A percentile compares a stretch with the other conserved stretches of the same genome.
These are phyloP conservation scores for Rhodinocichla rosea DNA, from an alignment of 2,113 vertebrate genomes.

Conservation along the genomic window DNA sequence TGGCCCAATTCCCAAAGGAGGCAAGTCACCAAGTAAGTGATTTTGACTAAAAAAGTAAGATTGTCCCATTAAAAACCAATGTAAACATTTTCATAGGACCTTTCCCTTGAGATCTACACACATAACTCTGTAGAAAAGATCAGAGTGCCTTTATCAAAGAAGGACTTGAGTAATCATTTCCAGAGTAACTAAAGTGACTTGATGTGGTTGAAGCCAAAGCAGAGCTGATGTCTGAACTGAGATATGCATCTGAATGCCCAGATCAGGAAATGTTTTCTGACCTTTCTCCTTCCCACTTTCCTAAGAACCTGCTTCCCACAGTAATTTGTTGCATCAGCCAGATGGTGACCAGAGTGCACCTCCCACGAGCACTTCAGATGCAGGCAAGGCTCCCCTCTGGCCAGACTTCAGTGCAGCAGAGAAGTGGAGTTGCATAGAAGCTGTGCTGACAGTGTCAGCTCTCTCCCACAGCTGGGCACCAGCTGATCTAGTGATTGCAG, in stretches of 20 bases:
- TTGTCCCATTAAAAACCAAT: background rate
- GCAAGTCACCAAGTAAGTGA: background rate
- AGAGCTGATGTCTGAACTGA: background rate
- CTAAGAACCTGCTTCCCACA: background rate
- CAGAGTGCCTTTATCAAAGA: background rate
- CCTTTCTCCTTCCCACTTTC: background rate
- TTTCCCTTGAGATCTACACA: background rate
- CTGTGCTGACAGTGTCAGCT: background rate
- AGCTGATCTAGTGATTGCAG: background rate
- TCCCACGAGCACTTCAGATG: background rate
- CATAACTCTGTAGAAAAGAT: background rate
- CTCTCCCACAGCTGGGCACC: background rate
- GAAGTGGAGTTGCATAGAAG: background rate
- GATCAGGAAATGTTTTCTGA: background rate
- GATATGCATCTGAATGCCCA: background rate
- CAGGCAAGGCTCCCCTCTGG: background rate
- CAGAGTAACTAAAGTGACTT: background rate
- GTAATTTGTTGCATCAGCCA: background rate
- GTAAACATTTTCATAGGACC: background rate
- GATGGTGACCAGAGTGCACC: background rate
- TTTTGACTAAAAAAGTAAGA: background rate
- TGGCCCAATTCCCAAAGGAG: background rate
- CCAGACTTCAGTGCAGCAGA: background rate
- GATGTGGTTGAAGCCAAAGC: background rate
- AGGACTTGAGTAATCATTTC: background rate